phyloP scores from a whole-genome alignment of 2,888 invertebrate genomes.

The Hyppa rectilinea region DNA sequence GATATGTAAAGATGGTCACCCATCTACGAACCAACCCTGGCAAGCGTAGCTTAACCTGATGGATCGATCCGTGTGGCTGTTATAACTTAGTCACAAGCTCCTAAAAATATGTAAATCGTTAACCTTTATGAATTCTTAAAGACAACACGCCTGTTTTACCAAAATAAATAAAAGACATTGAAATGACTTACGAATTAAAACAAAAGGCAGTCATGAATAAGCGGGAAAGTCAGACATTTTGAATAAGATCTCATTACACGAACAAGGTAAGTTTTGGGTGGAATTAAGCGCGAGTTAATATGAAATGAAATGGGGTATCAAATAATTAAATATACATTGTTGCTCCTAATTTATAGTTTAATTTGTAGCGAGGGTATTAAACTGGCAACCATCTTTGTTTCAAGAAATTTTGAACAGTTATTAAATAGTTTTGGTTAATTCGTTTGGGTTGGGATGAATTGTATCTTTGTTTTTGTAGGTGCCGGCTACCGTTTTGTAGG shows the following conservation, averaged over 20 bases:
- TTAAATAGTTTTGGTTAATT: slow-evolving; percentile 43
- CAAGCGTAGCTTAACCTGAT: no score
- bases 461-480: slow-evolving; percentile 29
- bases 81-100: no score
- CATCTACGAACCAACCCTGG: no score
- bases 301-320: slow-evolving; percentile 56
- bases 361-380: slow-evolving; percentile 51
- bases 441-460: slow-evolving; percentile 20
- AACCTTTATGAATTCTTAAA: neutral
- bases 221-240: slow-evolving; percentile 21
- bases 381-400: slow-evolving; percentile 47
- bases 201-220: slow-evolving; percentile 18
- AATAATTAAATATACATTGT: slow-evolving; percentile 66
- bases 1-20: no score
- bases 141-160: neutral
- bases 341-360: slow-evolving; percentile 61
- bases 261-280: slow-evolving; percentile 40
- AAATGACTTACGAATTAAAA: slow-evolving; percentile 22
- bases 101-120: no score
- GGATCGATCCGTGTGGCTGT: no score
- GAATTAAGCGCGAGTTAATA: slow-evolving; percentile 52
- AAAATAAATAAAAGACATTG: slow-evolving; percentile 11
- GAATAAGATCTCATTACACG: slow-evolving; percentile 44
- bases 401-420: slow-evolving; percentile 43
- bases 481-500: neutral